phyloP scores from a whole-genome alignment of 2,797 vertebrate species.

The Parotocinclus haroldoi region DNA sequence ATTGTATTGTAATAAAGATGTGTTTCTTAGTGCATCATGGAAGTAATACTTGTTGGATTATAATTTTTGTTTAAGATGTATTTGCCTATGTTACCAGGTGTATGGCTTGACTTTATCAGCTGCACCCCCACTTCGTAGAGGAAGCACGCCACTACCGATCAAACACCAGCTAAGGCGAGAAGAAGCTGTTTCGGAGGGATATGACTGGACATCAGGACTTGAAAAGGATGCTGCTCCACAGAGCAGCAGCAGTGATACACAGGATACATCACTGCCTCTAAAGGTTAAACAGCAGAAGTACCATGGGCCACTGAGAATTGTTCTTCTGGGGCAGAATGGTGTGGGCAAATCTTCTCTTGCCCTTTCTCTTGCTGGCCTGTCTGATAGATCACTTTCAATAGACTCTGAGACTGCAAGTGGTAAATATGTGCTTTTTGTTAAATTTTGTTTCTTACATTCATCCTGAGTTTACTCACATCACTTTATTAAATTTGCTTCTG shows the following conservation, averaged over 20 bases:
- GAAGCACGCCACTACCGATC: conserved; percentile 85
- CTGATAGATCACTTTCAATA: conserved; percentile 74
- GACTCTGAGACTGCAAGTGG: conserved; percentile 75
- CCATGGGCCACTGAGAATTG: conserved; percentile 68
- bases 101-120: conserved; percentile 76
- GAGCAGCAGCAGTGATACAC: conserved; percentile 61
- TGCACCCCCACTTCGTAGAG: conserved; percentile 76
- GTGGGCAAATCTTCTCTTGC: conserved; percentile 88
- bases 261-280: conserved; percentile 66
- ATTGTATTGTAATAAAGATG: too few species aligned
- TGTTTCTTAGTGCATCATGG: too few species aligned
- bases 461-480: not conserved
- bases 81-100: conserved; percentile 43
- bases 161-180: conserved; percentile 83
- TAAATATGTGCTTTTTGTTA: conserved; percentile 52
- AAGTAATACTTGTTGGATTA: too few species aligned
- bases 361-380: conserved; percentile 77
- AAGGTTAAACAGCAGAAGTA: conserved; percentile 58
- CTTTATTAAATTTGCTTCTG: not conserved
- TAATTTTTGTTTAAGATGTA: not conserved
- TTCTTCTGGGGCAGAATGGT: conserved; percentile 84
- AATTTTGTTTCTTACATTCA: not conserved
- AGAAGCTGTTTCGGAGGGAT: conserved; percentile 78
- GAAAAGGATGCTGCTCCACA: conserved; percentile 64
- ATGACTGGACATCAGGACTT: conserved; percentile 73